Conservation (phyloP, 2,888 invertebrate species). For the Alviniconcha strummeri region DNA sequence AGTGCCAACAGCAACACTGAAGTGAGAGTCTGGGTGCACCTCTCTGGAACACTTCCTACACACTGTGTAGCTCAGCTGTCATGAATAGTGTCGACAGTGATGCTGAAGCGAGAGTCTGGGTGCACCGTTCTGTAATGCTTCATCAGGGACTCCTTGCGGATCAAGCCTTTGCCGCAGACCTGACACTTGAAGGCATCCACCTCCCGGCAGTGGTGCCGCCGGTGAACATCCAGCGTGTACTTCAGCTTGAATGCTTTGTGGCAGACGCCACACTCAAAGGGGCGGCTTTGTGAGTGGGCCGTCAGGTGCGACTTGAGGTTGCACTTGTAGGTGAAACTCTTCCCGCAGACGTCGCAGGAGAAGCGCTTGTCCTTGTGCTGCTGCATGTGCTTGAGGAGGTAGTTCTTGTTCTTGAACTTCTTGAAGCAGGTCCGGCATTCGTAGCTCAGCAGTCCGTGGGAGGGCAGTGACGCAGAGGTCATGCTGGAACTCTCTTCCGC, state of each 20-base stretch:
- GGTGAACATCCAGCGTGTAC: not conserved
- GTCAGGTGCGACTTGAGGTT: constrained; percentile 13
- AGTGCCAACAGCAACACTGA: too few species aligned
- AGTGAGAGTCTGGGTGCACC: not conserved
- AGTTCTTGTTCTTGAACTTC: not conserved
- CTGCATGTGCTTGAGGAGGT: not conserved
- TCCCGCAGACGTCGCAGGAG: constrained; percentile 12
- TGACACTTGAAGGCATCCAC: not conserved
- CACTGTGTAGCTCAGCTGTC: too few species aligned
- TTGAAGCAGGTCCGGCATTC: not conserved
- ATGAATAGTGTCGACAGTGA: too few species aligned
- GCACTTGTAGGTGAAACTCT: constrained; percentile 9
- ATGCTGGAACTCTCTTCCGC: not conserved
- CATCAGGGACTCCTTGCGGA: not conserved
- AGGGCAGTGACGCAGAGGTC: not conserved
- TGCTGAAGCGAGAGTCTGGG: not conserved
- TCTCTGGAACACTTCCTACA: too few species aligned
- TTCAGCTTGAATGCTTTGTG: constrained; percentile 5
- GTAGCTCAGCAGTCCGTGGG: not conserved
- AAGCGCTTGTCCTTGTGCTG: constrained; percentile 16
- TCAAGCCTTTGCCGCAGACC: constrained; percentile 7
- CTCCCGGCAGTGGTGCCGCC: not conserved
- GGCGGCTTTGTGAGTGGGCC: not conserved
- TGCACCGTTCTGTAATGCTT: constrained; percentile 12
- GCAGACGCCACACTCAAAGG: constrained; percentile 15